Evolutionary conservation across 2,888 invertebrate genomes (phyloP), one percentile per base, ranked within the genome.

Genomic region (Smittia sp.): DNA sequence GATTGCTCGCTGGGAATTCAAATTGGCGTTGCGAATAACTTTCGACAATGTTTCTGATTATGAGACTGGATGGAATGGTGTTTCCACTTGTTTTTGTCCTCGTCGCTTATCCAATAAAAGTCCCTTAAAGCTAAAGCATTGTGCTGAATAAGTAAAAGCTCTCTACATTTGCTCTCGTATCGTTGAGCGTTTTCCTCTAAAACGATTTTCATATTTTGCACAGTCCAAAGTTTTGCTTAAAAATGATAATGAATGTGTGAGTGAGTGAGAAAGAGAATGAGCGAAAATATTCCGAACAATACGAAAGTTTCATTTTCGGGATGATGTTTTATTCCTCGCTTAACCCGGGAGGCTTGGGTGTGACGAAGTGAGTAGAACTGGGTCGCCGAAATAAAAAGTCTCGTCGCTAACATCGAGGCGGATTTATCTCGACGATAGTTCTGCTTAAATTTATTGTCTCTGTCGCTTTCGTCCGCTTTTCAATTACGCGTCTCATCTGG

Each of bases 271-370:
- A 22, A n/a, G n/a, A n/a, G n/a, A n/a, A n/a, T n/a, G 62, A 62
- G 62, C n/a, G 13, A 62, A 15, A 58, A 58, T 24, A 15, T 46
- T 46, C 9, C 6, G n/a, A 58, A 58, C 58, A 58, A 58, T 58
- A 22, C 58, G 6, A 18, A 27, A 27, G 27, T 25, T 27, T 63
- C 22, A 58, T 58, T 18, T 58, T 58, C 22, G 46, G 46, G 46
- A 46, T 46, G 46, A 46, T 46, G 58, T 58, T 58, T 58, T 18
- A 58, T 46, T 46, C n/a, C 46, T 46, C 32, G 46, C 15, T 46
- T 46, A n/a, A 32, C 3, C 46, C 46, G 46, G 46, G 46, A 46
- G 32, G 32, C 32, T 32, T 32, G 32, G 32, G 46, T 46, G 46
- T 20, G 22, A 58, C 58, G 58, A 58, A 58, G 22, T 58, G 58